Evolutionary conservation across 2,113 vertebrate genomes (phyloP), one percentile per base, ranked within the genome.

Genomic region (Xyliphius kryptos): DNA sequence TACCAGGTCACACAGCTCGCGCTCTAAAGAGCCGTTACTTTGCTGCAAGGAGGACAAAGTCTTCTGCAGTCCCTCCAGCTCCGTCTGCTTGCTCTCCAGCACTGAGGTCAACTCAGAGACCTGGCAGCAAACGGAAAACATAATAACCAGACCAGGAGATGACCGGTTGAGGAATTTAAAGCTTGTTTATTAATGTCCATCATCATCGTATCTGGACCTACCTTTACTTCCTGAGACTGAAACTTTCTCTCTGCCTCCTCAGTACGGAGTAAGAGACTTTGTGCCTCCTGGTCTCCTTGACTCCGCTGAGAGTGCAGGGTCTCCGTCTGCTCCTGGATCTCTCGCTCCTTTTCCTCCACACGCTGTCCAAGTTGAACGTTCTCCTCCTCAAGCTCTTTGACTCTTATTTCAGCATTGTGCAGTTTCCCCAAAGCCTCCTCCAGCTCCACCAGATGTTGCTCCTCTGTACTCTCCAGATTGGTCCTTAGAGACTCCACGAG

Each of bases 361-460:
- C 90, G 88, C 57, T 91, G 88, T 65, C 2, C 78, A 69, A 76
- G 82, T 59, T 72, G 79, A 57, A 68, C 75, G 79, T 87, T 88
- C 26, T 88, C 83, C 48, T 80, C 87, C 82, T 95, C 91, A 56
- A 97, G 85, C 76, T 93, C 91, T 74, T 95, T 97, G 79, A 97
- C 87, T 83, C 89, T 90, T 66, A 88, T 74, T 72, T 99, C 94
- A 1, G 89, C 87, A 61, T 88, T 83, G 80, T 96, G 93, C 13
- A 99, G 80, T 74, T 97, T 99, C 77, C 86, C 90, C 66, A 99
- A 82, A 10, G 90, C 80, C 26, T 98, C 96, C 76, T 99, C 95
- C 91, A 99, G 92, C 77, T 99, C 95, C 52, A 97, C 89, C n/a
- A 97, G 89, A 69, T 98, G 95, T 78, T 97, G 95, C 63, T 95